These are phyloP conservation scores for Drosophila siamana DNA, from an alignment of 2,888 invertebrate genomes.

Conservation along the genomic window DNA sequence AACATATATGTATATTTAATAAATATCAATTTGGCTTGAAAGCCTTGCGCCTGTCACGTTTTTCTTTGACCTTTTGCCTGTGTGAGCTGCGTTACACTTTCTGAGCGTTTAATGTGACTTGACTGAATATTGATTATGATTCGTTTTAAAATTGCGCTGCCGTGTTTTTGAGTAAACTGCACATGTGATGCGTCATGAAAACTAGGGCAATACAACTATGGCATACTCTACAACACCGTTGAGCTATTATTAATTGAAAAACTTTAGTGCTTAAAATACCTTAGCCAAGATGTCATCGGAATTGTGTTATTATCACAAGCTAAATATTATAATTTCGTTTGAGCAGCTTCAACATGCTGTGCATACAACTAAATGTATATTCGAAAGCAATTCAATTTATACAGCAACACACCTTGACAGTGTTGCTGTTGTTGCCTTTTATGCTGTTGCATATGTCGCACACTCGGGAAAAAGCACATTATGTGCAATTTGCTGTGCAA, in stretches of 20 bases:
- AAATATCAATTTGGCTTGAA: constrained; percentile 67
- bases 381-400: background rate
- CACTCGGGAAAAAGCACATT: background rate
- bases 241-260: too few species aligned
- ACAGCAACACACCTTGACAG: background rate
- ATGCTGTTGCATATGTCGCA: background rate
- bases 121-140: constrained; percentile 23
- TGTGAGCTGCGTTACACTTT: constrained; percentile 8
- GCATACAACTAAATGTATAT: background rate
- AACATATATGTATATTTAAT: constrained; percentile 54
- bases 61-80: constrained; percentile 5
- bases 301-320: too few species aligned
- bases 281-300: too few species aligned
- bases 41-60: constrained; percentile 43
- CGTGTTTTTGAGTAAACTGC: background rate
- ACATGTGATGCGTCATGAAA: background rate
- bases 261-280: too few species aligned
- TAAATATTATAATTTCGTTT: too few species aligned
- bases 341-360: background rate
- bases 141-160: background rate
- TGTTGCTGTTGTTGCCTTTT: background rate
- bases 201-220: background rate
- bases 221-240: background rate
- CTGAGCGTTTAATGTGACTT: constrained; percentile 26
- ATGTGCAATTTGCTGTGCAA: constrained; percentile 17